Evolutionary conservation across 2,888 invertebrate species (phyloP).

Genomic region (Phlogophora meticulosa): DNA sequence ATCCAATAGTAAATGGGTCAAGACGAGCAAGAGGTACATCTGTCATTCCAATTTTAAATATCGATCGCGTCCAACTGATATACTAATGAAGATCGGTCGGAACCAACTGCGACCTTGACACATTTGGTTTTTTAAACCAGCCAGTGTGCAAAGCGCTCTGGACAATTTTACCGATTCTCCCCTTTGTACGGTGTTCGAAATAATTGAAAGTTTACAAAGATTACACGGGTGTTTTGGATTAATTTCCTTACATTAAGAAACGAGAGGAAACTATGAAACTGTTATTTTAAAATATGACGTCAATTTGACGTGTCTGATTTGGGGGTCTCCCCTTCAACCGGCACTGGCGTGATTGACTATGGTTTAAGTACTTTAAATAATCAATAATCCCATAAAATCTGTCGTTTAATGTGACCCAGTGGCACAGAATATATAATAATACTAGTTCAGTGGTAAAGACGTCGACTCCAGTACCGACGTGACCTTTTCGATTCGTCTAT

Average conservation of each 20-base stretch:
- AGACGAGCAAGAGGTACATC: slow-evolving; percentile 24
- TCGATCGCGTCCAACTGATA: slow-evolving; percentile 27
- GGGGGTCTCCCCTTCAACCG: no score
- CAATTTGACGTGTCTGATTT: no score
- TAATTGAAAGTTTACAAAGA: slow-evolving; percentile 8
- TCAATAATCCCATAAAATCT: neutral
- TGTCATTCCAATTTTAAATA: slow-evolving; percentile 46
- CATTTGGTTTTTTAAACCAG: slow-evolving; percentile 16
- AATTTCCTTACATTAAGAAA: slow-evolving; percentile 7
- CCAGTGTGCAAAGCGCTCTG: slow-evolving; percentile 7
- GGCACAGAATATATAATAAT: no score
- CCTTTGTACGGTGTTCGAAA: neutral
- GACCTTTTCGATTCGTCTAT: no score
- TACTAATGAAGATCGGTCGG: slow-evolving; percentile 42
- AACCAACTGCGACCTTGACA: slow-evolving; percentile 18
- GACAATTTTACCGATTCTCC: neutral
- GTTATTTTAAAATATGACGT: no score
- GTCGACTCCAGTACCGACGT: no score
- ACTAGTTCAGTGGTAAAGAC: no score
- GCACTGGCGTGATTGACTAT: no score
- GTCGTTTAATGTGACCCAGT: neutral
- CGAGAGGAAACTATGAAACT: neutral
- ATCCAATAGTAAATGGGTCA: slow-evolving; percentile 38
- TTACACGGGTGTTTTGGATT: neutral
- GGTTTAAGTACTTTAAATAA: neutral